Evolutionary conservation across 92 coral and sea anemone species (phyloP), one percentile per base, ranked within the genome.

Genomic region (Zoanthus gigantus): DNA sequence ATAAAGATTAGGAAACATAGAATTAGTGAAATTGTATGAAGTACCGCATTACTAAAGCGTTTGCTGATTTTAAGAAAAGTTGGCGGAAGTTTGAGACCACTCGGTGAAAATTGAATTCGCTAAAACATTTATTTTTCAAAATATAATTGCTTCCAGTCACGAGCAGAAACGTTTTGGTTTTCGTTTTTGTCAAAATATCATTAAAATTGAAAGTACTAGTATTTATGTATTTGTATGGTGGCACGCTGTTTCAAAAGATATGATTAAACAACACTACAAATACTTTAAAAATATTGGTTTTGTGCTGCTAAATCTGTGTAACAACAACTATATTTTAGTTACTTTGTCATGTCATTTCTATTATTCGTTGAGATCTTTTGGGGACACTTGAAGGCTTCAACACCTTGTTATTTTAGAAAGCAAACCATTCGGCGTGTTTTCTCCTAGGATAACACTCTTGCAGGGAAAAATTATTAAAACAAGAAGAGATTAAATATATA

Each of bases 1-100:
- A 17, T 5, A 48, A 29, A 65, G 85, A 81, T 81, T 63, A 81
- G 85, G 85, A 81, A 81, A 63, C 85, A 5, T 30, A 66, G 56
- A 81, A 81, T 81, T 81, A 81, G 75, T 74, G 61, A 81, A 81
- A 81, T 81, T 81, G 85, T 47, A 81, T 81, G 50, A 32, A 54
- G 29, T 48, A 28, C 61, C 50, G 74, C 42, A 81, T 23, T 13
- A 81, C 74, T 81, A 67, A 65, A 18, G 74, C 44, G 13, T 46
- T 65, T 50, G 75, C 85, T 81, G 85, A 44, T 81, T 75, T 67
- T 66, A 66, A 65, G 85, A 81, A 81, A 81, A 81, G 18, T 81
- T 47, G 58, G 85, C 85, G 85, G 85, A 81, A 65, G 85, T 47
- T 65, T 6, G 37, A 46, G 85, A 66, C 75, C 85, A 65, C 75